A percentile compares a stretch with the other conserved stretches of the same genome.
Evolutionary conservation across 2,888 invertebrate species (phyloP).

Genomic region (Rotaria macrura): DNA sequence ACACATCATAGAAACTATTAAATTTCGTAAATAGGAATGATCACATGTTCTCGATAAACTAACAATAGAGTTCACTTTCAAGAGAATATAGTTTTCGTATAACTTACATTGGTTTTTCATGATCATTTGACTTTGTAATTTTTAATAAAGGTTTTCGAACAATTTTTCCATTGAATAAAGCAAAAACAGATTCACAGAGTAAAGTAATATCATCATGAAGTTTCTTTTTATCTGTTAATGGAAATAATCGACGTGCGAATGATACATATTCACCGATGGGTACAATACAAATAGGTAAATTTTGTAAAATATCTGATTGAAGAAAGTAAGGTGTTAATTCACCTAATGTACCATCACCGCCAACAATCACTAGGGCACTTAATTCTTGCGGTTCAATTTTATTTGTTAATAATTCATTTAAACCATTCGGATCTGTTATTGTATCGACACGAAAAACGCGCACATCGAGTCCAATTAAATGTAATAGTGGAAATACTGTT

Average conservation of each 20-base stretch:
- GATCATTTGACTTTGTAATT: background rate
- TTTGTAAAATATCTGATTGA: background rate
- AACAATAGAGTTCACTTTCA: too few species aligned
- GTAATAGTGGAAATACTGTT: background rate
- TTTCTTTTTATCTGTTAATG: background rate
- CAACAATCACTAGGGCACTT: conserved; percentile 11
- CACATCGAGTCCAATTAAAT: conserved; percentile 14
- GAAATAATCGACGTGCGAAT: background rate
- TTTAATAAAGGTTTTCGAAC: background rate
- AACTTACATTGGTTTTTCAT: background rate
- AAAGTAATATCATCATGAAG: background rate
- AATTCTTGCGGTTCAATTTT: conserved; percentile 16
- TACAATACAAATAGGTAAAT: conserved; percentile 1
- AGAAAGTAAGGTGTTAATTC: background rate
- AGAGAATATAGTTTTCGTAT: background rate
- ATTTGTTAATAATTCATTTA: background rate
- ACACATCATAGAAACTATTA: too few species aligned
- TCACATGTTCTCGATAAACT: too few species aligned
- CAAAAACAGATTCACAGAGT: background rate
- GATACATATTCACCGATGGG: background rate
- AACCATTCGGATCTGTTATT: background rate
- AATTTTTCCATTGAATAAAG: conserved; percentile 4
- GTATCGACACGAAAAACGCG: conserved; percentile 15
- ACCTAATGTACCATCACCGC: background rate
- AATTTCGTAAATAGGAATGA: background rate